These are phyloP conservation scores for Hetaerina americana DNA, from an alignment of 1,140 invertebrate genomes.

Conservation along the genomic window DNA sequence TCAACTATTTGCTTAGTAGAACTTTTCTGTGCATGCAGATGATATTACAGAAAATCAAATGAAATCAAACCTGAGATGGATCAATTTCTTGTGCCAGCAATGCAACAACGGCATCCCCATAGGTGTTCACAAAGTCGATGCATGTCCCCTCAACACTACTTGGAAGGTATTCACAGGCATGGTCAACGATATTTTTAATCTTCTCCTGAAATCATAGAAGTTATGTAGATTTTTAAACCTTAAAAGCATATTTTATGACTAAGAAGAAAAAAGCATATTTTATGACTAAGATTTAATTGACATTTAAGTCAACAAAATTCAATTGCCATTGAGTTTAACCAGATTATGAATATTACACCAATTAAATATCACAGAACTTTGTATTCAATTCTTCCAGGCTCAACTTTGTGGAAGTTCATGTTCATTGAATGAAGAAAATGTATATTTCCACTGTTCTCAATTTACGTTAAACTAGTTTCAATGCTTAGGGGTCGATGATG, in stretches of 20 bases:
- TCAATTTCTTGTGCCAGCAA: slow-evolving; percentile 68
- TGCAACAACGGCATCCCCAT: slow-evolving; percentile 61
- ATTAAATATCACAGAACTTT: background rate
- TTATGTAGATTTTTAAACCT: background rate
- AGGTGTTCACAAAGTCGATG: slow-evolving; percentile 55
- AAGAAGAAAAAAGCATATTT: no score
- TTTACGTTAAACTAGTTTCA: no score
- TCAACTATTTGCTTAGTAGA: no score
- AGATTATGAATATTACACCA: background rate
- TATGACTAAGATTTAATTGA: background rate
- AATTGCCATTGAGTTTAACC: background rate
- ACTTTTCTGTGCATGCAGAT: slow-evolving; percentile 11
- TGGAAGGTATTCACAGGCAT: slow-evolving; percentile 54
- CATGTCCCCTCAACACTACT: slow-evolving; percentile 48
- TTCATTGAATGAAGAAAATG: no score
- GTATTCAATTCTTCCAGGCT: no score
- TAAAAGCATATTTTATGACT: background rate
- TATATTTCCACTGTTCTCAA: no score
- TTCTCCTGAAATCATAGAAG: slow-evolving; percentile 32
- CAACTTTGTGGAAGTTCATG: no score
- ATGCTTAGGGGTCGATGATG: no score
- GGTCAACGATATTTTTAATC: slow-evolving; percentile 47
- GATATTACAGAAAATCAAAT: slow-evolving; percentile 12
- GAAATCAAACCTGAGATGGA: slow-evolving; percentile 47
- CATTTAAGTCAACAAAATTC: background rate